Evolutionary conservation across 2,888 invertebrate genomes (phyloP).

Genomic region (Cosmia pyralina): DNA sequence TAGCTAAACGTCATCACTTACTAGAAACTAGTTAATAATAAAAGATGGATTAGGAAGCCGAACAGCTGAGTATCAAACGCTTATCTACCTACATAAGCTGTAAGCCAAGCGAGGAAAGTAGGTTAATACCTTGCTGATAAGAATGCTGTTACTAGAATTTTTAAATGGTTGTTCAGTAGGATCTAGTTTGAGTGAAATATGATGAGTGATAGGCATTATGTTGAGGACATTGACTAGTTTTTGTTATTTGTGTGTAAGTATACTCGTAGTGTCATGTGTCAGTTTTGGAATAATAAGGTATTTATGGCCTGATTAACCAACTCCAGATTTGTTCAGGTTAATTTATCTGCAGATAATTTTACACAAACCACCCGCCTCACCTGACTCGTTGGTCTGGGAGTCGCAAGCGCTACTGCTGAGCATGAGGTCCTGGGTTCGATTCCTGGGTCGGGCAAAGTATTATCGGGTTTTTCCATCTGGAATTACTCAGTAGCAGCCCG

Average conservation of each 20-base stretch:
- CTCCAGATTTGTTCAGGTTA: too few relatives aligned
- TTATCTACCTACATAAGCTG: slow-evolving; percentile 53
- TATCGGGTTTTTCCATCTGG: too few relatives aligned
- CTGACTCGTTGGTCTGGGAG: too few relatives aligned
- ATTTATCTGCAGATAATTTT: too few relatives aligned
- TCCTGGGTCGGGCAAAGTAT: too few relatives aligned
- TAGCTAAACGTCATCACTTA: slow-evolving; percentile 18
- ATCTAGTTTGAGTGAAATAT: slow-evolving; percentile 9
- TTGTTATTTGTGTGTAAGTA: not conserved
- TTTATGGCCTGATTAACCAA: not conserved
- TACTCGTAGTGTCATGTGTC: not conserved
- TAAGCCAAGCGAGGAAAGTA: slow-evolving; percentile 52
- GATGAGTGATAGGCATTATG: not conserved
- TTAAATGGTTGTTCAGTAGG: slow-evolving; percentile 19
- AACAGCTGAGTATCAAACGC: slow-evolving; percentile 49
- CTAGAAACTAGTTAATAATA: slow-evolving; percentile 41
- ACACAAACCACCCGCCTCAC: too few relatives aligned
- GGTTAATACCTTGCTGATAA: slow-evolving; percentile 59
- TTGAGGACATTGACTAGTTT: not conserved
- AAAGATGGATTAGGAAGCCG: slow-evolving; percentile 54
- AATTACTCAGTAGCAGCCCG: too few relatives aligned
- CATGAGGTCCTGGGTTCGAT: too few relatives aligned
- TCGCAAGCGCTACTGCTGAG: too few relatives aligned
- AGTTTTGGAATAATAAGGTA: not conserved
- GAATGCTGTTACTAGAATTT: slow-evolving; percentile 35